Conservation (phyloP, 2,888 invertebrate genomes). For the Harpalus rubripes region DNA sequence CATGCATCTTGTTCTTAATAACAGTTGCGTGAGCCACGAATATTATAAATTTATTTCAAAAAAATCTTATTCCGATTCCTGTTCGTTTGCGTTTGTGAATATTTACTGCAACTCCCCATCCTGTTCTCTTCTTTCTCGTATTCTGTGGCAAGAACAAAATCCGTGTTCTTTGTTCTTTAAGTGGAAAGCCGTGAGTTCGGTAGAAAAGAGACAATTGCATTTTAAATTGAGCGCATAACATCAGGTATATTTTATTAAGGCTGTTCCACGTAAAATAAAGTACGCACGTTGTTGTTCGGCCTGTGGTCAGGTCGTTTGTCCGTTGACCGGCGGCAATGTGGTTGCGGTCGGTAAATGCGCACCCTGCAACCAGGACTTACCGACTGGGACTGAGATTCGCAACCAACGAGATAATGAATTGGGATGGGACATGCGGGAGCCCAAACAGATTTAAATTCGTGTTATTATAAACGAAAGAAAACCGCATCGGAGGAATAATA, state of each 20-base stretch:
- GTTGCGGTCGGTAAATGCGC: constrained; percentile 44
- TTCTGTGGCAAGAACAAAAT: background rate
- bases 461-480: background rate
- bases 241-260: constrained; percentile 66
- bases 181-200: constrained; percentile 11
- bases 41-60: no score
- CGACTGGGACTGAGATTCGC: constrained; percentile 55
- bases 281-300: constrained; percentile 34
- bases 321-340: constrained; percentile 54
- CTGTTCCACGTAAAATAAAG: constrained; percentile 65
- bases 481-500: no score
- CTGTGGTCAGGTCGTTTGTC: constrained; percentile 56
- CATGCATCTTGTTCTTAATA: no score
- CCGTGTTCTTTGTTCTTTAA: constrained; percentile 21
- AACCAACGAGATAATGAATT: constrained; percentile 42
- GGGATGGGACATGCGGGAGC: constrained; percentile 14
- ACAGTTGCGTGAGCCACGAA: no score
- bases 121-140: background rate
- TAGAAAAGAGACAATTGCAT: constrained; percentile 61
- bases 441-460: background rate
- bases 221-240: constrained; percentile 65
- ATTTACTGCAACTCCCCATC: background rate
- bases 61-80: background rate
- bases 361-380: constrained; percentile 43
- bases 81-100: background rate